A percentile compares a stretch with the other conserved stretches of the same genome.
These are phyloP conservation scores for Eupeodes luniger DNA, from an alignment of 2,888 invertebrate genomes.

Conservation along the genomic window DNA sequence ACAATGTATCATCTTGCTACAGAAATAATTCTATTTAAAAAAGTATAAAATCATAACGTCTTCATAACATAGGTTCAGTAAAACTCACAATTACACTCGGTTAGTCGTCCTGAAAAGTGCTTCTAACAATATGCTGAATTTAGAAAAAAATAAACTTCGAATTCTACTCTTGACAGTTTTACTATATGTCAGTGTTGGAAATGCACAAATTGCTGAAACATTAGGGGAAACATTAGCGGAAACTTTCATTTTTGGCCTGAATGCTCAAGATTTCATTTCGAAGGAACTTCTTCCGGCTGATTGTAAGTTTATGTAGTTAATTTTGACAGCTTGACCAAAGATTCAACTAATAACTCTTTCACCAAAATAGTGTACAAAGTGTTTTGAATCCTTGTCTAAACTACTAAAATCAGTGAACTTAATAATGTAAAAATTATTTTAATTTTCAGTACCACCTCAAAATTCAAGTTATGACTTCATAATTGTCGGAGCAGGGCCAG, in stretches of 20 bases:
- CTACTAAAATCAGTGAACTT: no score
- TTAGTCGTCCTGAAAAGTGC: not conserved
- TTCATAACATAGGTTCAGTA: no score
- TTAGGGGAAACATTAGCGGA: not conserved
- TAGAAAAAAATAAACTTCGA: not conserved
- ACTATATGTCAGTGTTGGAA: not conserved
- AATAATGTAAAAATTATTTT: no score
- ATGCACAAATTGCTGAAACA: not conserved
- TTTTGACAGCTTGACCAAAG: not conserved
- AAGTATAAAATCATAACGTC: no score
- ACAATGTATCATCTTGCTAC: no score
- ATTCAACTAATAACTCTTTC: no score
- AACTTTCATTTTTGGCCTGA: not conserved
- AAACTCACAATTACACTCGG: no score
- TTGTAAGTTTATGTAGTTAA: not conserved
- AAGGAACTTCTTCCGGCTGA: not conserved
- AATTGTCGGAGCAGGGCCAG: conserved; percentile 85
- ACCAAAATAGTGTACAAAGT: no score
- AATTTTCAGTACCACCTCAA: not conserved
- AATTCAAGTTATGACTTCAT: conserved; percentile 83
- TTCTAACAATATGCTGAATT: not conserved
- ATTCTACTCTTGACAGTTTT: not conserved
- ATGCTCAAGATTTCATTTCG: not conserved
- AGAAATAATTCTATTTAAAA: no score
- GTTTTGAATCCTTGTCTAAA: no score